These are phyloP conservation scores for Eudasyphora cyanicolor DNA, from an alignment of 2,888 invertebrate genomes.

Conservation along the genomic window DNA sequence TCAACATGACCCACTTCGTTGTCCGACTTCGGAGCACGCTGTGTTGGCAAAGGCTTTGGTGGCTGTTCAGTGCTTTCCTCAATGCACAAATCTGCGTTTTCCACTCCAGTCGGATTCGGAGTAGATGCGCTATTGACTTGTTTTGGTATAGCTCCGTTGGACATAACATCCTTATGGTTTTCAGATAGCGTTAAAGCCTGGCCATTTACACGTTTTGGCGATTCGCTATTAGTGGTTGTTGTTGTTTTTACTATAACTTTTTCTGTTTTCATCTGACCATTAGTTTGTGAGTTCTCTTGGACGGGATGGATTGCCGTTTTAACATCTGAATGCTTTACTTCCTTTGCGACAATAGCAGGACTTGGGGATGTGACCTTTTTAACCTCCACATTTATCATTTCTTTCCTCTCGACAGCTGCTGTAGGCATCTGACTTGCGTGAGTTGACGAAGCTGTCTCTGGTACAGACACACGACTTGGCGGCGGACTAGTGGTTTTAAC, in stretches of 20 bases:
- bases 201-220: background rate
- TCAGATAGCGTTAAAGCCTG: slow-evolving; percentile 11
- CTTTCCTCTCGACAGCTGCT: background rate
- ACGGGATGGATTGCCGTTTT: no score
- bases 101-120: background rate
- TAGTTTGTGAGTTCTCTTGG: slow-evolving; percentile 38
- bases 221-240: background rate
- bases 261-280: slow-evolving; percentile 49
- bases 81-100: slow-evolving; percentile 39
- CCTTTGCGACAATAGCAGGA: no score
- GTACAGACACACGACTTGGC: no score
- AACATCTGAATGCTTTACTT: no score
- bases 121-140: slow-evolving; percentile 38
- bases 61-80: slow-evolving; percentile 41
- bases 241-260: slow-evolving; percentile 41
- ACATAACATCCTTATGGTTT: slow-evolving; percentile 48
- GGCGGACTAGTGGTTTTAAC: no score
- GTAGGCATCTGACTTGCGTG: no score
- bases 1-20: slow-evolving; percentile 68
- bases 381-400: background rate
- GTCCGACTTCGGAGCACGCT: slow-evolving; percentile 39
- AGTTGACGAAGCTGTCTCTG: no score
- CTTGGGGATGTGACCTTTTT: background rate
- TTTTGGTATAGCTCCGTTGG: slow-evolving; percentile 63
- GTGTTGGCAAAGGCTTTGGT: slow-evolving; percentile 48